These are phyloP conservation scores for Sciurus vulgaris DNA, from an alignment of 2,797 vertebrate genomes.

Conservation along the genomic window DNA sequence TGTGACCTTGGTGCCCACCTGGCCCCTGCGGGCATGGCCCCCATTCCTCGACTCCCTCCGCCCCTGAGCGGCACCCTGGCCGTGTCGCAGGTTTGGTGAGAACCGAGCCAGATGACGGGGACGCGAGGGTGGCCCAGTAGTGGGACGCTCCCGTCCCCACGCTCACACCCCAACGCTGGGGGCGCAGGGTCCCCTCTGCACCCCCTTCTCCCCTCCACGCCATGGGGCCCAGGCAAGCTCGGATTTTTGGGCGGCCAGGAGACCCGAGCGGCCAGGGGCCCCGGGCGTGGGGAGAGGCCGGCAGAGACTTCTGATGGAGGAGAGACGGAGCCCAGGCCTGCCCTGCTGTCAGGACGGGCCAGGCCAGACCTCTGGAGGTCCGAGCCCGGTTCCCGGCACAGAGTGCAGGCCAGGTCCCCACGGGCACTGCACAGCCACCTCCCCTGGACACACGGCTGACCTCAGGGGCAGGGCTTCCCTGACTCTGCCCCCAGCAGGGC, in stretches of 20 bases:
- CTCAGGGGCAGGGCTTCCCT: background rate
- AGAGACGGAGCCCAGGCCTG: accelerated
- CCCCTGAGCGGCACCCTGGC: too few relatives aligned
- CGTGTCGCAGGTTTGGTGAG: too few relatives aligned
- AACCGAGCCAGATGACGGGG: too few relatives aligned
- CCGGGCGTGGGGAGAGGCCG: background rate
- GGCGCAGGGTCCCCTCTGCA: accelerated
- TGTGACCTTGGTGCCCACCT: background rate
- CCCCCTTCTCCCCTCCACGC: accelerated
- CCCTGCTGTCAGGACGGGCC: accelerated
- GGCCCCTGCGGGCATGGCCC: too few relatives aligned
- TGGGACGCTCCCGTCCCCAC: background rate
- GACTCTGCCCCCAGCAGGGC: conserved; percentile 69
- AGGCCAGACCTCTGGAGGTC: background rate
- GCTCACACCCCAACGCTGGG: accelerated
- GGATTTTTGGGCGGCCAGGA: accelerated
- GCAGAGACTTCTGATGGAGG: background rate
- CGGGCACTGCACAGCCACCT: background rate
- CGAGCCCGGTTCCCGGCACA: background rate
- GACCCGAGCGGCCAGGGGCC: accelerated
- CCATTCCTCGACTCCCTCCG: too few relatives aligned
- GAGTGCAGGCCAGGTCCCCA: background rate
- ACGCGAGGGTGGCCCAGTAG: too few relatives aligned
- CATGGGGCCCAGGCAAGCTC: accelerated
- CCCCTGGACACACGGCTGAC: accelerated